Percentiles rank a stretch among this genome's conserved stretches.
Evolutionary conservation across 1,140 invertebrate genomes (phyloP).

Genomic region (Polypedilum vanderplanki): DNA sequence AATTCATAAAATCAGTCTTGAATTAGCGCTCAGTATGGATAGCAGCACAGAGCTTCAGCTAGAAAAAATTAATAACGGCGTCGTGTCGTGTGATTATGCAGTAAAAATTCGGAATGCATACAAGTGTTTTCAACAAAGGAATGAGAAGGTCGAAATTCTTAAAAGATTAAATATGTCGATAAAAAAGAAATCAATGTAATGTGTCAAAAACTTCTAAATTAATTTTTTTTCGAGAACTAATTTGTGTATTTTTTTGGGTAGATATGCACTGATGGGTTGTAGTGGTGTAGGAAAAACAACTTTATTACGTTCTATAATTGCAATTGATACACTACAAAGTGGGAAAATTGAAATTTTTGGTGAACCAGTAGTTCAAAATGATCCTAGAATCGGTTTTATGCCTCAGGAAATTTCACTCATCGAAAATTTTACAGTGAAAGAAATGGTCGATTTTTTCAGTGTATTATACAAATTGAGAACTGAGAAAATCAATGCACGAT

Average conservation of each 20-base stretch:
- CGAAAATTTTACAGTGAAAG: slow-evolving; percentile 75
- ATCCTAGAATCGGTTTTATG: slow-evolving; percentile 74
- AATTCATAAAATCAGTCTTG: too few relatives aligned
- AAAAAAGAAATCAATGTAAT: neutral
- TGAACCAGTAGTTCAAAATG: slow-evolving; percentile 61
- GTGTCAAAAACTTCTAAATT: neutral
- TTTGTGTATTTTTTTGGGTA: slow-evolving; percentile 44
- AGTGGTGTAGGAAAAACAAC: slow-evolving; percentile 84
- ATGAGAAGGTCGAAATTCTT: neutral
- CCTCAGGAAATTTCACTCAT: slow-evolving; percentile 82
- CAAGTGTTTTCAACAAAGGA: neutral
- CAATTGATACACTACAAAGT: slow-evolving; percentile 61
- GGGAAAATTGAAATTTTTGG: slow-evolving; percentile 75
- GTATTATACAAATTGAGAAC: slow-evolving; percentile 71
- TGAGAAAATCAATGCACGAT: slow-evolving; percentile 56
- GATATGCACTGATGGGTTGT: slow-evolving; percentile 78
- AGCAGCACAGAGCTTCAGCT: too few relatives aligned
- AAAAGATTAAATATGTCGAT: neutral
- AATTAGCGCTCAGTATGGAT: too few relatives aligned
- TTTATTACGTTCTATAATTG: slow-evolving; percentile 76
- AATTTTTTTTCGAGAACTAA: neutral
- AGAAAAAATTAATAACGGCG: too few relatives aligned
- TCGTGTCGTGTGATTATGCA: neutral
- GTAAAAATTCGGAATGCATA: neutral
- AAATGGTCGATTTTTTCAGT: slow-evolving; percentile 83